A percentile compares a stretch with the other conserved stretches of the same genome.
Conservation (phyloP, 2,797 vertebrate genomes). For the Oreortyx pictus region DNA sequence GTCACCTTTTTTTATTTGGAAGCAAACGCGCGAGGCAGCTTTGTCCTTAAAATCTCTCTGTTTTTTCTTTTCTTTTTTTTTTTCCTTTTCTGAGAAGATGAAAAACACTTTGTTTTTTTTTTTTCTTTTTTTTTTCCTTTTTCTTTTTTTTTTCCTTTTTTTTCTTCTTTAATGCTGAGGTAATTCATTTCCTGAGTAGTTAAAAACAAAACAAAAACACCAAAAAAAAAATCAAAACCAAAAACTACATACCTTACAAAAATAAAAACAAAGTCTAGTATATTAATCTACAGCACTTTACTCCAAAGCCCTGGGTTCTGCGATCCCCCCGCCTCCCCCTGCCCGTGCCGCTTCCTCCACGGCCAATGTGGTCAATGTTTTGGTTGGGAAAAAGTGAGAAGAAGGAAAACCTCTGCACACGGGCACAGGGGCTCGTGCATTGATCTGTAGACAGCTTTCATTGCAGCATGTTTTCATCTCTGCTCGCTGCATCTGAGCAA, state of each 20-base stretch:
- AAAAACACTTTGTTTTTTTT: slow-evolving; percentile 79
- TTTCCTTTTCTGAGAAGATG: slow-evolving; percentile 60
- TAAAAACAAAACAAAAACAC: slow-evolving; percentile 26
- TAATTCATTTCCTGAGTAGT: slow-evolving; percentile 87
- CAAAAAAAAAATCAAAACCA: neutral
- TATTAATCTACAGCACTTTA: slow-evolving; percentile 73
- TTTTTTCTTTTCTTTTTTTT: too few species aligned
- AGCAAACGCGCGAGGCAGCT: slow-evolving; percentile 26
- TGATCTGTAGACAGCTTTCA: neutral
- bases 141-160: slow-evolving; percentile 69
- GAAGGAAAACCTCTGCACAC: neutral
- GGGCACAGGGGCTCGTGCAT: neutral
- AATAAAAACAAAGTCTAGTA: slow-evolving; percentile 78
- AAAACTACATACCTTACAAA: slow-evolving; percentile 80
- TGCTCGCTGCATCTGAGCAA: neutral
- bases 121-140: slow-evolving; percentile 21
- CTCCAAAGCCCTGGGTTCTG: neutral
- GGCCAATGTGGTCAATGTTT: neutral
- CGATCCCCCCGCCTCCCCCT: slow-evolving; percentile 5
- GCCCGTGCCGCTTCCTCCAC: neutral
- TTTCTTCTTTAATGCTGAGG: slow-evolving; percentile 77
- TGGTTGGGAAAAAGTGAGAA: neutral
- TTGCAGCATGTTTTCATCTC: neutral
- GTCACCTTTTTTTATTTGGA: neutral
- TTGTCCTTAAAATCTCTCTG: slow-evolving; percentile 22